Evolutionary conservation across 2,888 invertebrate genomes (phyloP).

Genomic region (Agapostemon virescens): DNA sequence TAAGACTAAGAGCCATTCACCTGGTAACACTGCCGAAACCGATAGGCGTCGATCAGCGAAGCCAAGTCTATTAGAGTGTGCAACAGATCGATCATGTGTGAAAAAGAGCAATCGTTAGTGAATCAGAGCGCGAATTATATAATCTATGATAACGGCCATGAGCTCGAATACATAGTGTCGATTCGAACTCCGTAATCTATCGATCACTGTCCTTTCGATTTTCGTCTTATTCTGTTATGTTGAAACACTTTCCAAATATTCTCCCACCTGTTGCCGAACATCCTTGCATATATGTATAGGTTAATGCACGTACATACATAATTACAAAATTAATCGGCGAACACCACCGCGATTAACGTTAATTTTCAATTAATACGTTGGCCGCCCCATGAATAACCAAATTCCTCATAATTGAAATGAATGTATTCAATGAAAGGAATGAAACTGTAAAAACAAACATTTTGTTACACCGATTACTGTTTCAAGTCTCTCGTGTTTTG

Average conservation of each 20-base stretch:
- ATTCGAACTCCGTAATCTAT: background rate
- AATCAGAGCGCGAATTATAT: background rate
- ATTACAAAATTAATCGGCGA: background rate
- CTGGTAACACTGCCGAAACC: background rate
- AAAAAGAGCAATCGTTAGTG: background rate
- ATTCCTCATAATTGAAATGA: background rate
- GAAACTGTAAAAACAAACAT: background rate
- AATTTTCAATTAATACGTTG: background rate
- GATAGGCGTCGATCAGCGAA: background rate
- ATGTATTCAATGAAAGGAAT: background rate
- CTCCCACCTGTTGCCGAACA: conserved; percentile 2
- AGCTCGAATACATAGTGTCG: background rate
- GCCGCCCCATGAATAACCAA: background rate
- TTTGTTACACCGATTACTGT: no score
- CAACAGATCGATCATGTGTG: background rate
- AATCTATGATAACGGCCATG: background rate
- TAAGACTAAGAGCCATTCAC: background rate
- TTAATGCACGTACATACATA: background rate
- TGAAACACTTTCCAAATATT: background rate
- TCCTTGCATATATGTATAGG: background rate
- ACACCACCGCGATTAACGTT: background rate
- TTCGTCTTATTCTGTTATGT: background rate
- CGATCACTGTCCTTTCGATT: background rate
- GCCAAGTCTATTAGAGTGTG: background rate
- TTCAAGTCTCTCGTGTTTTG: no score